These are phyloP conservation scores for Pterocles burchelli DNA, from an alignment of 2,113 vertebrate species.

Conservation along the genomic window DNA sequence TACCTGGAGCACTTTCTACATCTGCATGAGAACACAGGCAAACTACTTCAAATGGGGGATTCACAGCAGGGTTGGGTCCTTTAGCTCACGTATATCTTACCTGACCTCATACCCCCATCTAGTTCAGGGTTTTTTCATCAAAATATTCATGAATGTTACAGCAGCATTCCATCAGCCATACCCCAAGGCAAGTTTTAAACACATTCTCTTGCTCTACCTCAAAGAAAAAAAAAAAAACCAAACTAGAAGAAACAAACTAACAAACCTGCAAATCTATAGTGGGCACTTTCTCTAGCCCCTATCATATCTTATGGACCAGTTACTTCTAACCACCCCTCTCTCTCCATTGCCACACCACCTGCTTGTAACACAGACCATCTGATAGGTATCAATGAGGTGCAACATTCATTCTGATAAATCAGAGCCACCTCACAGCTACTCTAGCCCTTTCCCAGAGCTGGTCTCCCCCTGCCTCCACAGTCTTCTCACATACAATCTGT, in stretches of 20 bases:
- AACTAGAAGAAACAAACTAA: neutral
- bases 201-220: neutral
- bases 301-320: neutral
- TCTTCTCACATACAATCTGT: neutral
- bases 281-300: neutral
- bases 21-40: neutral
- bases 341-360: neutral
- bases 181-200: neutral
- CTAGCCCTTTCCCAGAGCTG: neutral
- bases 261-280: neutral
- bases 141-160: slow-evolving; percentile 15
- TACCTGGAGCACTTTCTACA: neutral
- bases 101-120: neutral
- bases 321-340: neutral
- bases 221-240: neutral
- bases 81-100: neutral
- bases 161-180: neutral
- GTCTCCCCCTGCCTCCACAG: neutral
- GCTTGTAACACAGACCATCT: neutral
- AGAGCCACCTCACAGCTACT: neutral
- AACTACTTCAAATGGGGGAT: neutral
- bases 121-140: neutral
- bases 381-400: neutral
- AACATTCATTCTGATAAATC: neutral
- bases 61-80: neutral